These are phyloP conservation scores for Amyelois transitella DNA, from an alignment of 1,140 invertebrate genomes.

Conservation along the genomic window DNA sequence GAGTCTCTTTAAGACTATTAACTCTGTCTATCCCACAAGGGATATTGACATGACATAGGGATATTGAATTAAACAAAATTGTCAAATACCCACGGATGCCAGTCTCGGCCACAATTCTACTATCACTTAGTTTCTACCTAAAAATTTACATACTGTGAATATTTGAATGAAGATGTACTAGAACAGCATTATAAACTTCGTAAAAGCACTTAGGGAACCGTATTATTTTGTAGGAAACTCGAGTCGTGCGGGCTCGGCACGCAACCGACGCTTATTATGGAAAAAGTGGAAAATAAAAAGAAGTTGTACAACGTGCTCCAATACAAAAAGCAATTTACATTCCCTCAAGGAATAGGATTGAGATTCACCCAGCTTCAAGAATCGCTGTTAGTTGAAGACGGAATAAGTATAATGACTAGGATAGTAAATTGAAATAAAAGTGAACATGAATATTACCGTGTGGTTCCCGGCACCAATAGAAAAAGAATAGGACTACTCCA, in stretches of 20 bases:
- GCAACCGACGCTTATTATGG: slow-evolving; percentile 29
- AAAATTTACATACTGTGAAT: not conserved
- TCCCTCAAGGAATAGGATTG: slow-evolving; percentile 23
- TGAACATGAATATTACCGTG: too few relatives aligned
- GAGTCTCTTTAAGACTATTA: too few relatives aligned
- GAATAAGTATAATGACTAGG: too few relatives aligned
- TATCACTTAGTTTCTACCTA: not conserved
- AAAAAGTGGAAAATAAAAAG: slow-evolving; percentile 24
- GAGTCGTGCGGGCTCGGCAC: slow-evolving; percentile 15
- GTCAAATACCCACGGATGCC: too few relatives aligned
- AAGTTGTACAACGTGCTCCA: slow-evolving; percentile 17
- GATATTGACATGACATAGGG: too few relatives aligned
- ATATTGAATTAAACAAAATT: too few relatives aligned
- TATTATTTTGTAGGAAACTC: not conserved
- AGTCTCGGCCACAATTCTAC: too few relatives aligned
- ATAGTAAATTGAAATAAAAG: too few relatives aligned
- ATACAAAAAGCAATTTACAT: slow-evolving; percentile 35
- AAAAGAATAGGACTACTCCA: too few relatives aligned
- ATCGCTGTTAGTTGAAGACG: not conserved
- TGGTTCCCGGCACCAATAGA: too few relatives aligned
- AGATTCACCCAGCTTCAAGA: slow-evolving; percentile 13
- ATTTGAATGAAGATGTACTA: not conserved
- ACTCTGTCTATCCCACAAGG: too few relatives aligned
- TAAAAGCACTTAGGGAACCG: not conserved
- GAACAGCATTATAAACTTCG: not conserved